Evolutionary conservation across 2,888 invertebrate species (phyloP).

Genomic region (Tetragnatha montana): DNA sequence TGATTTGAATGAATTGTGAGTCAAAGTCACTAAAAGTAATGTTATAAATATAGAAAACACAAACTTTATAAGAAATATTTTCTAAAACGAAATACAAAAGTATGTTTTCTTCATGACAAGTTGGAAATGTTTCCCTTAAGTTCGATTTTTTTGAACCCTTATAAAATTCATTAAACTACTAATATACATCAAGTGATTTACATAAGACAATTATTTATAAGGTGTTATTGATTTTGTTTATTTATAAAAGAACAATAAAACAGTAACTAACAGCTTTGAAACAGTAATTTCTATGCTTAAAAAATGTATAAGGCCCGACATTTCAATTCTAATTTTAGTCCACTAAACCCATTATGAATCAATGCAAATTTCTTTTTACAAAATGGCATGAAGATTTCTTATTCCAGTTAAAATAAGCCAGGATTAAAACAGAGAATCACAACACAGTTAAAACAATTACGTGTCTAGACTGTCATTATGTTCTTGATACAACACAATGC

Average conservation of each 20-base stretch:
- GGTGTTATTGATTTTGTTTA: background rate
- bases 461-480: slow-evolving; percentile 35
- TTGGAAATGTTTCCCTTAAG: background rate
- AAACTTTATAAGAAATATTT: slow-evolving; percentile 17
- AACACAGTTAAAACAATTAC: slow-evolving; percentile 50
- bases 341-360: slow-evolving; percentile 18
- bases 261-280: background rate
- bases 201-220: background rate
- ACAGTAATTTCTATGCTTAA: slow-evolving; percentile 2
- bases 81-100: slow-evolving; percentile 24
- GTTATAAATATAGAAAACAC: slow-evolving; percentile 24
- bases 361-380: background rate
- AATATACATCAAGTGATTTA: background rate
- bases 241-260: slow-evolving; percentile 1
- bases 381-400: slow-evolving; percentile 10
- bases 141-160: background rate
- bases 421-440: slow-evolving; percentile 40
- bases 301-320: slow-evolving; percentile 27
- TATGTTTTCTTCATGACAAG: slow-evolving; percentile 2
- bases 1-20: slow-evolving; percentile 47
- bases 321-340: slow-evolving; percentile 22
- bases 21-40: slow-evolving; percentile 31
- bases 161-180: background rate
- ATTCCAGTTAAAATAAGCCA: slow-evolving; percentile 29
- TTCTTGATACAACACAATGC: slow-evolving; percentile 34